These are phyloP conservation scores for Notarius quadriscutis DNA, from an alignment of 2,113 vertebrate species.

Conservation along the genomic window DNA sequence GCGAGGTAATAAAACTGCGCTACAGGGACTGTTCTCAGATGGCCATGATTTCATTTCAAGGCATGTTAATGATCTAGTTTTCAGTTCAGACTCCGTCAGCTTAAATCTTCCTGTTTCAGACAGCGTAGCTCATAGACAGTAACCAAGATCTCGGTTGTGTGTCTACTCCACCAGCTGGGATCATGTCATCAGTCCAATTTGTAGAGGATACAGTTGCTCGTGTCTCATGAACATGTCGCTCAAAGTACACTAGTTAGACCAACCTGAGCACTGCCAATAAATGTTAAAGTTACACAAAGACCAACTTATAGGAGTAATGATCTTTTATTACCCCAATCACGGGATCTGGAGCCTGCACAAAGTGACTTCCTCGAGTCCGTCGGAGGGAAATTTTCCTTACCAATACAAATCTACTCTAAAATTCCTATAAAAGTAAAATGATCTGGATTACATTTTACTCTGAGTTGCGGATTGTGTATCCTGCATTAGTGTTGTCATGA, in stretches of 20 bases:
- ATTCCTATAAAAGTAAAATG: not conserved
- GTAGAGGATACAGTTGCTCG: not conserved
- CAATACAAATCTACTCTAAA: too few species aligned
- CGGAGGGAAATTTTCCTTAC: not conserved
- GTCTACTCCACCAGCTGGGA: not conserved
- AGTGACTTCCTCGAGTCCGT: not conserved
- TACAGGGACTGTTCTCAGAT: not conserved
- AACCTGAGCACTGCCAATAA: not conserved
- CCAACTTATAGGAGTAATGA: not conserved
- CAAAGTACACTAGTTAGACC: not conserved
- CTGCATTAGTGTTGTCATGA: not conserved
- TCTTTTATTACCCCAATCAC: too few species aligned
- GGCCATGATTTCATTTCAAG: not conserved
- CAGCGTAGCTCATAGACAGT: too few species aligned
- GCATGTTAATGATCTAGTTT: not conserved
- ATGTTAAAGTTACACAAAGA: not conserved
- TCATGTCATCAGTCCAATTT: not conserved
- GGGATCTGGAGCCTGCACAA: not conserved
- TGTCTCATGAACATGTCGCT: not conserved
- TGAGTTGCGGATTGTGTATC: not conserved
- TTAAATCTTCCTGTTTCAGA: not conserved
- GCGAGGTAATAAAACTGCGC: too few species aligned
- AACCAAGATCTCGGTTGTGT: not conserved
- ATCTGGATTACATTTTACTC: not conserved
- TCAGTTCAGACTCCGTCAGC: not conserved